Percentiles rank a stretch among this genome's conserved stretches.
phyloP scores from a whole-genome alignment of 2,113 vertebrate species.

The Motacilla alba region DNA sequence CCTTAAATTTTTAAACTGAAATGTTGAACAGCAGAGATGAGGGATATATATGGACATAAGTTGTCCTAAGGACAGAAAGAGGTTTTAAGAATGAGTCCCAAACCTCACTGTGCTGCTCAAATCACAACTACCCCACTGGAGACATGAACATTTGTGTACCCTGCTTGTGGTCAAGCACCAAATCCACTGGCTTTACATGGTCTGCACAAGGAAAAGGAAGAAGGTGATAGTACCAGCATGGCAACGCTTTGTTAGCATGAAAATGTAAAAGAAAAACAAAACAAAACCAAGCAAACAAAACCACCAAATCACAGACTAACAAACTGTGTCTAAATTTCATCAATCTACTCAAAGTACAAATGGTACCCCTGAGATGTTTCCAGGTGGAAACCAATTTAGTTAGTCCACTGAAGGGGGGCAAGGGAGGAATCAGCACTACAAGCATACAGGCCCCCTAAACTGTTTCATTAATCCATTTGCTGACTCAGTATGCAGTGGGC shows the following conservation, averaged over 20 bases:
- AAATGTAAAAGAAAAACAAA: neutral
- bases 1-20: neutral
- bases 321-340: neutral
- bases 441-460: neutral
- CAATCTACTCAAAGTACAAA: neutral
- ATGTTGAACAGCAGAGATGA: neutral
- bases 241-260: neutral
- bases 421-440: neutral
- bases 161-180: neutral
- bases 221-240: neutral
- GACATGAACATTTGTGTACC: neutral
- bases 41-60: neutral
- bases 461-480: neutral
- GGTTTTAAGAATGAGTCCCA: neutral
- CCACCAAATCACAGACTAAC: neutral
- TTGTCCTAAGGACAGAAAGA: neutral
- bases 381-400: neutral
- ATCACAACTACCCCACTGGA: neutral
- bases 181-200: neutral
- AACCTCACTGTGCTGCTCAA: neutral
- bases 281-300: neutral
- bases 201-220: neutral
- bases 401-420: neutral
- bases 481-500: neutral
- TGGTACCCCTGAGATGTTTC: neutral